Conservation (phyloP, 2,113 vertebrate genomes). For the Proterorhinus semilunaris region DNA sequence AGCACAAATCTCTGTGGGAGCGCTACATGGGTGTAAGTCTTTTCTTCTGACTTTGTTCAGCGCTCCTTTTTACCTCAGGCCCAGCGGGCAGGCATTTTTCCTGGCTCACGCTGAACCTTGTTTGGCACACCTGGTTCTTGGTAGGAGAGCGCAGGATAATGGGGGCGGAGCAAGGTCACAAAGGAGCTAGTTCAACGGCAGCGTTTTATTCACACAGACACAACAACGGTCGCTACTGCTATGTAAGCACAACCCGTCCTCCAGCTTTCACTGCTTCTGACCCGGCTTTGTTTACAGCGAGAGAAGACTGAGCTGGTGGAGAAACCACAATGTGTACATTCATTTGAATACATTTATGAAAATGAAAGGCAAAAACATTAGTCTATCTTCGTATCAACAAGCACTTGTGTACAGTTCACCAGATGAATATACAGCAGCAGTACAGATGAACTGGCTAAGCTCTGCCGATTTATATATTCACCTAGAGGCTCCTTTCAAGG, state of each 20-base stretch:
- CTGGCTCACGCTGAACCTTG: constrained; percentile 44
- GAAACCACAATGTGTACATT: neutral
- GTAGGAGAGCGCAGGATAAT: constrained; percentile 40
- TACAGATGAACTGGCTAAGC: no score
- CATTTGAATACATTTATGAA: neutral
- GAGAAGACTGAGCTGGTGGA: neutral
- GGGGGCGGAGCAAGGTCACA: constrained; percentile 50
- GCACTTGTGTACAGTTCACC: no score
- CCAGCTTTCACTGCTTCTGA: neutral
- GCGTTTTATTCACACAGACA: constrained; percentile 56
- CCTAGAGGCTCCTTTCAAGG: no score
- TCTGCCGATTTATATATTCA: no score
- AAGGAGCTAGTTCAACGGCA: constrained; percentile 41
- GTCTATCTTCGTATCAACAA: no score
- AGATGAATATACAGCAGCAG: no score
- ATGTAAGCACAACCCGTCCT: constrained; percentile 10
- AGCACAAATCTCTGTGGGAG: constrained; percentile 51
- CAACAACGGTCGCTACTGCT: constrained; percentile 40
- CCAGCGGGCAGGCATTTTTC: constrained; percentile 49
- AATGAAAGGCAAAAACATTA: neutral
- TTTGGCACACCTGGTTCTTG: constrained; percentile 57
- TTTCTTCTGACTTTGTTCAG: constrained; percentile 54
- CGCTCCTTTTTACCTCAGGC: constrained; percentile 46
- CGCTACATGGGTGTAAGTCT: constrained; percentile 22
- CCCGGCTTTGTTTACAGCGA: neutral